Base-by-base conservation (phyloP, 2,888 invertebrate genomes). In the Cosmopolites sordidus region DNA sequence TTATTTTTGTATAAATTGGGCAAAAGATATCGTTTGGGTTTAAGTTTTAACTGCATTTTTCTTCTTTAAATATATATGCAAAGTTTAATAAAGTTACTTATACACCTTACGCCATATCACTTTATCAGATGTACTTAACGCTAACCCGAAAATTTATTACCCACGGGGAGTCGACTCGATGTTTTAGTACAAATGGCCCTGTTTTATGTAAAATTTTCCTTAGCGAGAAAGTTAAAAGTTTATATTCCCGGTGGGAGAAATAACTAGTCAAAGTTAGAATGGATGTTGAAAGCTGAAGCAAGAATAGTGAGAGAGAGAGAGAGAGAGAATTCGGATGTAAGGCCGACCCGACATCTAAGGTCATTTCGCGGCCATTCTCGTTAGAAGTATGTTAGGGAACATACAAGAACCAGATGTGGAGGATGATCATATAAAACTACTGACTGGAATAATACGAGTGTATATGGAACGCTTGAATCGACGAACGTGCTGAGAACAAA, bases 31-130 rank as follows among this genome's bases (percentile, higher is more conserved):
- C n/a, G n/a, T n/a, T n/a, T n/a, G n/a, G n/a, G n/a, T n/a, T n/a
- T n/a, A n/a, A n/a, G n/a, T n/a, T n/a, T n/a, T n/a, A n/a, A n/a
- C n/a, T n/a, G 37, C 17, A 45, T 39, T 46, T 46, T 39, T 16
- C 18, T 39, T 18, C 22, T 14, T 46, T 22, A 15, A 39, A 46
- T 39, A 46, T 44, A 50, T 50, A 38, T 50, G 37, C 43, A 39
- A 50, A 50, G 29, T 50, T 49, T 44, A 50, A 50, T 50, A 50
- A 37, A 50, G 43, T 49, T 43, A 37, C 40, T 43, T 38, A 18
- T 44, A 50, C 50, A 50, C 39, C 39, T 27, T 38, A 50, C 27
- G 16, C 50, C 50, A 43, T 43, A 50, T 50, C 43, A 50, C 40
- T 50, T 50, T 43, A 43, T 50, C 50, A 40, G 50, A 43, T 39